A percentile compares a stretch with the other conserved stretches of the same genome.
Conservation (phyloP, 2,797 vertebrate species). For the Pipistrellus pygmaeus region DNA sequence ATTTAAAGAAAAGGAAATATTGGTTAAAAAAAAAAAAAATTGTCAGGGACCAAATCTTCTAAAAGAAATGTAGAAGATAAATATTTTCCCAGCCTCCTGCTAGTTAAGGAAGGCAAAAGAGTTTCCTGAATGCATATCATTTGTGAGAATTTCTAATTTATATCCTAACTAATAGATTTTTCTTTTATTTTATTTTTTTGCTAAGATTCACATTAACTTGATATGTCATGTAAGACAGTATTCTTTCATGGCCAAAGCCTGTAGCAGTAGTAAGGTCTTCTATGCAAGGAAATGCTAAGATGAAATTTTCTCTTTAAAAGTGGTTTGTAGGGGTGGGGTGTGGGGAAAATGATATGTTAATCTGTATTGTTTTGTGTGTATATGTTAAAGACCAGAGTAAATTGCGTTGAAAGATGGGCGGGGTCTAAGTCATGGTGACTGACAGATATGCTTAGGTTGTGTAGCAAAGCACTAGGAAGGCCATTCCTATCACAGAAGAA, state of each 20-base stretch:
- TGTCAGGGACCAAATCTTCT: conserved; percentile 33
- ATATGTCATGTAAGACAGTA: conserved; percentile 12
- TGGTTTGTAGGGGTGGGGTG: conserved; percentile 25
- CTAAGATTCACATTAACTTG: conserved; percentile 60
- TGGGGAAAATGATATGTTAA: conserved; percentile 59
- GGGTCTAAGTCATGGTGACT: neutral
- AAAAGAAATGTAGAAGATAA: conserved; percentile 37
- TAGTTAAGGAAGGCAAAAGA: conserved; percentile 29
- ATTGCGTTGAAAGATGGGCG: neutral
- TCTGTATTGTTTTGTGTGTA: conserved; percentile 61
- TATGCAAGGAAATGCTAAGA: conserved; percentile 62
- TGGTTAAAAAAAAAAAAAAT: conserved; percentile 21
- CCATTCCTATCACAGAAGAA: neutral
- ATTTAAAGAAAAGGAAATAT: neutral
- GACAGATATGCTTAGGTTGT: neutral
- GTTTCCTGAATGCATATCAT: neutral
- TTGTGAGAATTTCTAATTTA: conserved; percentile 39
- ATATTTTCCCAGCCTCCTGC: neutral
- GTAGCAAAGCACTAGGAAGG: neutral
- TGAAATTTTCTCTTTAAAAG: conserved; percentile 59
- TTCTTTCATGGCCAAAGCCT: conserved; percentile 33
- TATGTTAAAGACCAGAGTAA: conserved; percentile 35
- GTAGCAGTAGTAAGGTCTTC: neutral
- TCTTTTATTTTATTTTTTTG: too few relatives aligned
- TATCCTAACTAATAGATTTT: neutral